phyloP scores from a whole-genome alignment of 2,113 vertebrate species.

The Halichoerus grypus region DNA sequence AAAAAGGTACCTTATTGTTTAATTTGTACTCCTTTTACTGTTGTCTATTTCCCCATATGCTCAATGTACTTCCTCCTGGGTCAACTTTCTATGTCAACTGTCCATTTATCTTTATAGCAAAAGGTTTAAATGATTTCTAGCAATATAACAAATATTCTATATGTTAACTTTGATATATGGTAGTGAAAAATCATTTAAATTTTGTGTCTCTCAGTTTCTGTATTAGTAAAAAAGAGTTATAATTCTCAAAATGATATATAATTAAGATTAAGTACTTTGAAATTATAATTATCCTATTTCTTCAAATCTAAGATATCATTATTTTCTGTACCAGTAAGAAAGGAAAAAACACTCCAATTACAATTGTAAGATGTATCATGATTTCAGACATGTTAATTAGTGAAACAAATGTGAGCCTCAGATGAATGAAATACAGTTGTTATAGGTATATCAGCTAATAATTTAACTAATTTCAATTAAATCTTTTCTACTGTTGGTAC shows the following conservation, averaged over 20 bases:
- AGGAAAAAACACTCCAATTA: conserved; percentile 41
- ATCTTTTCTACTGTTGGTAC: conserved; percentile 12
- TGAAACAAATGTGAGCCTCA: background rate
- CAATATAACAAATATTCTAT: conserved; percentile 40
- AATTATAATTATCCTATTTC: conserved; percentile 58
- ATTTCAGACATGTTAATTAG: conserved; percentile 46
- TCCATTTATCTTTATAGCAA: background rate
- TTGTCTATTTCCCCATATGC: background rate
- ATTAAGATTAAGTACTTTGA: conserved; percentile 47
- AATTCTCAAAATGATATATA: conserved; percentile 43
- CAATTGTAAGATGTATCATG: conserved; percentile 47
- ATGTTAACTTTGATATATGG: background rate
- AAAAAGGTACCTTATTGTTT: background rate
- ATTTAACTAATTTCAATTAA: conserved; percentile 37
- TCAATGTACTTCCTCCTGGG: background rate
- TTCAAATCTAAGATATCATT: conserved; percentile 59
- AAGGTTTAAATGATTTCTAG: conserved; percentile 51
- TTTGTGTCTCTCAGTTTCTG: conserved; percentile 38
- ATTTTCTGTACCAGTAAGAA: conserved; percentile 53
- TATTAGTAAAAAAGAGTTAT: conserved; percentile 36
- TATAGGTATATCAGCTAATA: conserved; percentile 46
- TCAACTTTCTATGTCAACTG: background rate
- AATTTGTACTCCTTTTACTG: background rate
- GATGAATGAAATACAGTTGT: background rate
- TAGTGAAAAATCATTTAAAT: conserved; percentile 29